Evolutionary conservation across 2,888 invertebrate genomes (phyloP), one percentile per base, ranked within the genome.

Genomic region (Ophion ventricosus): DNA sequence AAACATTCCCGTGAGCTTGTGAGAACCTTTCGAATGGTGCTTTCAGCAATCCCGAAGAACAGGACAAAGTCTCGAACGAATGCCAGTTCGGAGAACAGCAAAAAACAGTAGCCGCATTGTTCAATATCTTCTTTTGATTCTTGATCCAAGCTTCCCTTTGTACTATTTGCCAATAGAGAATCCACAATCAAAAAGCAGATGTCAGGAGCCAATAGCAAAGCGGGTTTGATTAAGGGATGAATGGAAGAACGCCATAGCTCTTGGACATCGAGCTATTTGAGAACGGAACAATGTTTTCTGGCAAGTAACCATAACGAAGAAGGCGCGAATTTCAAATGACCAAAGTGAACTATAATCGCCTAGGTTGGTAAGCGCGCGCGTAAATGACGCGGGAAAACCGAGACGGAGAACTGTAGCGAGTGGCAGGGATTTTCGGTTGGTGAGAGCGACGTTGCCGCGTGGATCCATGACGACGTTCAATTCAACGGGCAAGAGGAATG

Each of bases 251-350:
- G 54, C 17, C 20, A 64, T 49, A 74, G 35, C 35, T 1, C 4
- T 81, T 74, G 49, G 35, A 26, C 59, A 66, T 64, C 25, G 35
- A 35, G 54, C 35, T 64, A 40, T 59, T 11, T 67, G 49, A 61
- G 64, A 67, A 35, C 11, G 63, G 20, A 61, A 67, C 56, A 56
- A 20, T n/a, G 69, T 35, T 78, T 26, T 43, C 35, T 25, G 23
- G 59, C 25, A n/a, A 59, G 75, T 11, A 26, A 35, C 67, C 61
- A 43, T 49, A 63, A 72, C 69, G 82, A 69, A 57, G 79, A 79
- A 77, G 72, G 84, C 84, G 86, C 79, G 83, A 87, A 86, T 81
- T 87, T 86, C 87, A 86, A 87, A 87, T 81, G 85, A 82, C 80
- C 82, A 76, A 59, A 73, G 82, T 79, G 76, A 80, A 56, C 73